Evolutionary conservation across 1,140 invertebrate species (phyloP), one percentile per base, ranked within the genome.

Genomic region (Megathymus violae): DNA sequence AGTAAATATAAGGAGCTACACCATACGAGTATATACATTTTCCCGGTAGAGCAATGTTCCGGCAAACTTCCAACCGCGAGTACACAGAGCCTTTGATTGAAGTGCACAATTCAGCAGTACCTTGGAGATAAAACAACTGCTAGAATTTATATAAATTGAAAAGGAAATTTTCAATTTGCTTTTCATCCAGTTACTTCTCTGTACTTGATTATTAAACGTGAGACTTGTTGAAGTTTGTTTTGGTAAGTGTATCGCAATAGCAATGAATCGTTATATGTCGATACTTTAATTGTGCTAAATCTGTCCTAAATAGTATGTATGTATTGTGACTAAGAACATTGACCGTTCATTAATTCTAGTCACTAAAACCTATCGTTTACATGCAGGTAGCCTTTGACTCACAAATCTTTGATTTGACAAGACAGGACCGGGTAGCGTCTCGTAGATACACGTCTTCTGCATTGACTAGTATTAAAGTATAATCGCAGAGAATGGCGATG

Each of bases 31-130:
- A n/a, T 14, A 56, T 34, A 56, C 38, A 56, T 41, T 27, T 43
- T 15, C 13, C 52, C 10, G 41, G 38, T 31, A 4, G 52, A 54
- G 22, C 14, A 22, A 44, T 14, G 3, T 14, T 7, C 22, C 25
- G 40, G 13, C 51, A 56, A 43, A 56, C 51, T 56, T 56, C 40
- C 31, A 36, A 50, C 52, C n/a, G 13, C 22, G 41, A 44, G 38
- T 25, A 56, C 40, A 54, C 51, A 31, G 4, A 25, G 38, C 4
- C 14, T 14, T n/a, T 41, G 22, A 44, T 56, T 44, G 52, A 56
- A 44, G 40, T 31, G 40, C 52, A 44, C 52, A 56, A 43, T 43
- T 56, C 40, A 54, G n/a, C 51, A 54, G 25, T 56, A 54, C n/a
- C 25, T 56, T 56, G 27, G 9, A 27, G 16, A 36, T 14, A 36